These are phyloP conservation scores for Sakesphorus luctuosus DNA, from an alignment of 2,113 vertebrate genomes.

Conservation along the genomic window DNA sequence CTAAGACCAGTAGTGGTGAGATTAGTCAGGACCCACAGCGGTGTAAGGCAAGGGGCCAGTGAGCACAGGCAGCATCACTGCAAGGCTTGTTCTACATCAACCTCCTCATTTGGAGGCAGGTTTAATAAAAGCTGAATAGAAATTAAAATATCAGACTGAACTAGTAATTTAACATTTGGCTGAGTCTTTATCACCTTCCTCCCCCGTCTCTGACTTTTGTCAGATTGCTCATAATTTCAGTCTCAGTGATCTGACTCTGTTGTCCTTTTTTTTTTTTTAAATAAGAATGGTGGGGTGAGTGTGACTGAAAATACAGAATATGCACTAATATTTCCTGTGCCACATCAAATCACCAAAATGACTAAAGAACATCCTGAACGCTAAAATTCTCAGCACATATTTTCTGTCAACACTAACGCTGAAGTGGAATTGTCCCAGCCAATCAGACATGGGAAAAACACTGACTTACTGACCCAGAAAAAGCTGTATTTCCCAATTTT, in stretches of 20 bases:
- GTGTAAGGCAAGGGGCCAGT: rapidly evolving
- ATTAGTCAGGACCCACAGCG: not conserved
- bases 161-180: conserved; percentile 55
- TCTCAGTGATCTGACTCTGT: conserved; percentile 51
- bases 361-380: conserved; percentile 50
- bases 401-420: conserved; percentile 53
- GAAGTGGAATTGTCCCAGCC: conserved; percentile 51
- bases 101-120: not conserved
- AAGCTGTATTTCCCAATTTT: conserved; percentile 19
- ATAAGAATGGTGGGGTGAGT: conserved; percentile 58
- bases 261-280: conserved; percentile 3
- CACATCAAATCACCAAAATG: conserved; percentile 56
- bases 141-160: conserved; percentile 44
- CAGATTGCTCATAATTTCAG: conserved; percentile 67
- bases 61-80: not conserved
- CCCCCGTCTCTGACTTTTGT: conserved; percentile 56
- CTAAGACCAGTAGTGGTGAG: not conserved
- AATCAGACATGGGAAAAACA: conserved; percentile 33
- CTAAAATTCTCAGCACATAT: conserved; percentile 16
- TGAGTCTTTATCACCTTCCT: conserved; percentile 70
- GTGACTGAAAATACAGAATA: conserved; percentile 68
- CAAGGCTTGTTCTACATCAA: not conserved
- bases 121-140: conserved; percentile 11
- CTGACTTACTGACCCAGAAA: conserved; percentile 62
- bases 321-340: conserved; percentile 73